phyloP scores from a whole-genome alignment of 2,797 vertebrate species.

The Argya squamiceps region DNA sequence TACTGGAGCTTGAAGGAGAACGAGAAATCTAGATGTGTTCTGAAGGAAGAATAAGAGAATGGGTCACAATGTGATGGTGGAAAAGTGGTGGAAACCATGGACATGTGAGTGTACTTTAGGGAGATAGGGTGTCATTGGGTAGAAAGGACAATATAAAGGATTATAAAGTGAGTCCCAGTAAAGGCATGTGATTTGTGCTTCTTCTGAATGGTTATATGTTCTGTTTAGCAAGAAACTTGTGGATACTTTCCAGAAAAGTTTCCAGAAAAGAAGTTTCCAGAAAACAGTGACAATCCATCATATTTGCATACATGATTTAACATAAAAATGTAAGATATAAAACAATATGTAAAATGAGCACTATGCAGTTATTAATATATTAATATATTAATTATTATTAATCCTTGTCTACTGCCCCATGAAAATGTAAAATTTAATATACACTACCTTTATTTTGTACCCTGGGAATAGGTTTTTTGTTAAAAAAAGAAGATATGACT shows the following conservation, averaged over 20 bases:
- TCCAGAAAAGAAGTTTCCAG: constrained; percentile 28
- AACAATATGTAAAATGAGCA: constrained; percentile 28
- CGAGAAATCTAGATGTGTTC: neutral
- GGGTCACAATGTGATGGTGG: neutral
- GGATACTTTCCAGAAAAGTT: neutral
- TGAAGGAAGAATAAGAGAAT: neutral
- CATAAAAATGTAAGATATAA: neutral
- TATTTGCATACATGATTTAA: constrained; percentile 17
- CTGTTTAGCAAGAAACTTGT: neutral
- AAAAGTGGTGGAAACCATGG: neutral
- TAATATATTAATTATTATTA: too few species aligned
- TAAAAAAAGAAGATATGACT: neutral
- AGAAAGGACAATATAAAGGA: neutral
- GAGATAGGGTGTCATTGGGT: neutral
- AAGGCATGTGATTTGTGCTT: neutral
- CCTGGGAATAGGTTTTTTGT: neutral
- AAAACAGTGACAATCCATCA: constrained; percentile 19
- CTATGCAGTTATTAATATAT: neutral
- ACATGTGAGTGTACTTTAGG: neutral
- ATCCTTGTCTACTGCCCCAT: neutral
- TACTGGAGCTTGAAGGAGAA: neutral
- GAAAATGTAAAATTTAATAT: constrained; percentile 39
- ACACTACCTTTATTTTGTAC: neutral
- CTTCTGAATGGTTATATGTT: neutral
- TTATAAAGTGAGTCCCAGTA: neutral